Base-by-base conservation (phyloP, 1,140 invertebrate genomes). In the Bombyx mandarina region DNA sequence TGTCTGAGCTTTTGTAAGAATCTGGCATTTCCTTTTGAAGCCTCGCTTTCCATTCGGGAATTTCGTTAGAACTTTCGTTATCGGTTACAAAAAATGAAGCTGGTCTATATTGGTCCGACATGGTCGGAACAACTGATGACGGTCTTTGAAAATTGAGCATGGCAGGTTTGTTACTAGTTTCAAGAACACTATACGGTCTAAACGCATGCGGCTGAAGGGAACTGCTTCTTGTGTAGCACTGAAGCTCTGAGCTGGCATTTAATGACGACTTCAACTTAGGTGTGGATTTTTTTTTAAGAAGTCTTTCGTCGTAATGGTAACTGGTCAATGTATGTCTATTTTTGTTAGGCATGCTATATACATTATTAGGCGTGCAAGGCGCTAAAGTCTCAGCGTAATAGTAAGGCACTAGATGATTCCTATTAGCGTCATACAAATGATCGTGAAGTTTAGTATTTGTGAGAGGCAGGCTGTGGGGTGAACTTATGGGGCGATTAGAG, bases 341-440 rank as follows among this genome's bases (percentile, higher is more conserved):
- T 56, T 77, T 71, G 50, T 65, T 77, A 65, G 77, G 79, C 54
- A 78, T 67, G 63, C 74, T 82, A 56, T 79, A 80, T 45, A 82
- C 62, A 45, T 82, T 84, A 54, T 84, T 83, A 63, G 80, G 75
- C 77, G 77, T 77, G 80, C 80, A 74, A 43, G 76, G 77, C 12
- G 71, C 76, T 71, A 82, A 56, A 12, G 84, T 87, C 75, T 87
- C 84, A 1, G 82, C 82, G 52, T 87, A 87, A 54, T 87, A 87
- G 58, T 87, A 87, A 51, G 84, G 84, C 12, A 86, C 79, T 69
- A 86, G 75, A 69, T 84, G 79, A 68, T 87, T 87, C 69, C 80
- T 77, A 69, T 87, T 87, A 81, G 82, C 74, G 58, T 86, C 83
- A 65, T 79, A 82, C 61, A 79, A 52, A 55, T 78, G 73, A n/a